Evolutionary conservation across 2,113 vertebrate genomes (phyloP).

Genomic region (Cygnus atratus): DNA sequence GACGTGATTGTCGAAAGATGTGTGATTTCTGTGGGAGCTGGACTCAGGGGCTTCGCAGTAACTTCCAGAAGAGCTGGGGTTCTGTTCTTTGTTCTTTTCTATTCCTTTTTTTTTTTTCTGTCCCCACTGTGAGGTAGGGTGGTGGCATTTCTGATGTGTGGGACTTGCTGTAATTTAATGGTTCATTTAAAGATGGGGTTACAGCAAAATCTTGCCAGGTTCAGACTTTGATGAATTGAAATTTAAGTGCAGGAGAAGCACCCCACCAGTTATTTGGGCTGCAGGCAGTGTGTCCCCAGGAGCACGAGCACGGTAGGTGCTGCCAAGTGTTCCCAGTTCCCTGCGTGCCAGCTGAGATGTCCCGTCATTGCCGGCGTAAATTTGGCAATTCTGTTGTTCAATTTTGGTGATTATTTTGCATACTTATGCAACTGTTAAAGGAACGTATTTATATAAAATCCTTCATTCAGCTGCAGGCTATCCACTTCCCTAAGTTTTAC

Average conservation of each 20-base stretch:
- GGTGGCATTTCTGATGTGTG: rapidly evolving
- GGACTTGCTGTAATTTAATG: background rate
- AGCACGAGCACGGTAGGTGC: background rate
- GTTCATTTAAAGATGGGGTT: background rate
- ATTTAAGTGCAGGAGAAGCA: background rate
- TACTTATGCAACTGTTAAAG: background rate
- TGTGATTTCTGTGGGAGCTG: background rate
- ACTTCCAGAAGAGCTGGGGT: background rate
- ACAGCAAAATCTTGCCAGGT: background rate
- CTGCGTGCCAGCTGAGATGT: rapidly evolving
- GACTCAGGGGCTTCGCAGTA: background rate
- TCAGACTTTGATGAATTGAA: background rate
- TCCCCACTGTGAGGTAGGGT: background rate
- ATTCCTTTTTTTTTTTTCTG: too few relatives aligned
- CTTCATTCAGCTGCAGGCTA: background rate
- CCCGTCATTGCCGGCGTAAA: rapidly evolving
- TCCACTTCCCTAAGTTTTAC: background rate
- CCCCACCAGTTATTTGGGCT: background rate
- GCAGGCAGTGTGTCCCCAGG: background rate
- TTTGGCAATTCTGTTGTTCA: background rate
- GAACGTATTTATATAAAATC: background rate
- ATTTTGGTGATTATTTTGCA: background rate
- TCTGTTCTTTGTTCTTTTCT: background rate
- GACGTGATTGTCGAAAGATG: rapidly evolving
- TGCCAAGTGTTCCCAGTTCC: background rate